Evolutionary conservation across 2,888 invertebrate genomes (phyloP).

Genomic region (Chrysomela aeneicollis): DNA sequence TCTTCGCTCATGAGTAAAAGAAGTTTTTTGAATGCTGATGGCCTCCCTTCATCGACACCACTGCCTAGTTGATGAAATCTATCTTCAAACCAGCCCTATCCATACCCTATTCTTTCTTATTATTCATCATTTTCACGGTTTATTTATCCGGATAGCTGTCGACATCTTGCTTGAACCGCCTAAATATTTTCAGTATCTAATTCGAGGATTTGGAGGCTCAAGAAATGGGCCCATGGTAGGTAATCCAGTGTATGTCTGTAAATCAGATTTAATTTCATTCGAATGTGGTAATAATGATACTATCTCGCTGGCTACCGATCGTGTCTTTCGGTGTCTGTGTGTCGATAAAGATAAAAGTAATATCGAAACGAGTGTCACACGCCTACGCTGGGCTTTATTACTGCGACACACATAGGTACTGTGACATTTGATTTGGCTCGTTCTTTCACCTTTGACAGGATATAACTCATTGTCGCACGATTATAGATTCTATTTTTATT

Average conservation of each 20-base stretch:
- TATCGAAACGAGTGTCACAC: constrained; percentile 3
- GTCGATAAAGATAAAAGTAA: constrained; percentile 7
- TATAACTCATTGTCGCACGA: background rate
- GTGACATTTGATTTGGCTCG: constrained; percentile 5
- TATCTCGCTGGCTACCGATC: constrained; percentile 1
- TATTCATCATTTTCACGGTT: too few species aligned
- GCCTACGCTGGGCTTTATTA: constrained; percentile 1
- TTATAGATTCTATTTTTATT: constrained; percentile 7
- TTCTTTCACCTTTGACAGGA: constrained; percentile 1
- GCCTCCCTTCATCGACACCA: too few species aligned
- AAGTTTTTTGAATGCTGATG: too few species aligned
- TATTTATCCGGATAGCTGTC: too few species aligned
- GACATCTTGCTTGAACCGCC: too few species aligned
- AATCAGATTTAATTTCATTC: background rate
- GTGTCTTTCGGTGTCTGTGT: background rate
- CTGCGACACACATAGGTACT: background rate
- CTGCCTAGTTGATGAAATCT: too few species aligned
- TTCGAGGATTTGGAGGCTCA: background rate
- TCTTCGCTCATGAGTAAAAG: too few species aligned
- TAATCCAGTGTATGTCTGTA: background rate
- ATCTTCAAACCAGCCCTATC: too few species aligned
- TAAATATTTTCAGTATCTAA: too few species aligned
- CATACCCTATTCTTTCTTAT: too few species aligned
- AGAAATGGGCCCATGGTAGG: background rate
- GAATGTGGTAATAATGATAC: background rate